These are phyloP conservation scores for Antennarius striatus DNA, from an alignment of 2,113 vertebrate species.

Conservation along the genomic window DNA sequence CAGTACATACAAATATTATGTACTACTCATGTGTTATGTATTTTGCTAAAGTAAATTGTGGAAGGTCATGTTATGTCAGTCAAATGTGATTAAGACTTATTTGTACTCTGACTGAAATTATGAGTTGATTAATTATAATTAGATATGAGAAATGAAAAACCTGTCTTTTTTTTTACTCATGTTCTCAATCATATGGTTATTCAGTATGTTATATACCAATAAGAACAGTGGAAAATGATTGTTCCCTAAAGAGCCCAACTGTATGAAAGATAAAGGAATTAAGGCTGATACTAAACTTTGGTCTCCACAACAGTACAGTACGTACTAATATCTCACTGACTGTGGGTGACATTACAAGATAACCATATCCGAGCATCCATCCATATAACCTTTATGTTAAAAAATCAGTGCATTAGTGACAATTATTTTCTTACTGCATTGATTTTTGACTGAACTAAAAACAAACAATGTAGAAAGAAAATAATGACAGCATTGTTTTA, in stretches of 20 bases:
- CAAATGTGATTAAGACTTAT: neutral
- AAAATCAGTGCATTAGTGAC: no score
- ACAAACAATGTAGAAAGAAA: neutral
- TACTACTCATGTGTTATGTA: constrained; percentile 16
- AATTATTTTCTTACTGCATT: no score
- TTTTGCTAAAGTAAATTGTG: constrained; percentile 20
- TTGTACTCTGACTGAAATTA: constrained; percentile 14
- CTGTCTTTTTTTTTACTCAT: no score
- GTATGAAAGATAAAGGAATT: constrained; percentile 21
- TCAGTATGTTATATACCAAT: constrained; percentile 3
- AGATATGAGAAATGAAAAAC: constrained; percentile 4
- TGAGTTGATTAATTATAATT: neutral
- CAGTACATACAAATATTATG: constrained; percentile 5
- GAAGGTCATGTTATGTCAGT: constrained; percentile 13
- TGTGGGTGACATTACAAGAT: neutral
- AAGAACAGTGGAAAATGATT: constrained; percentile 2
- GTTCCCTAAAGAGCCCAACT: constrained; percentile 39
- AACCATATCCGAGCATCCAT: neutral
- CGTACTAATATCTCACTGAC: neutral
- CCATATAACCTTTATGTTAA: neutral
- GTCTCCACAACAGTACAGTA: constrained; percentile 30
- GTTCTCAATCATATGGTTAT: neutral
- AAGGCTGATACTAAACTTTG: constrained; percentile 47
- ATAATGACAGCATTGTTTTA: neutral
- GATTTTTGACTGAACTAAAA: neutral